Evolutionary conservation across 2,797 vertebrate species (phyloP).

Genomic region (Eutrigla gurnardus): DNA sequence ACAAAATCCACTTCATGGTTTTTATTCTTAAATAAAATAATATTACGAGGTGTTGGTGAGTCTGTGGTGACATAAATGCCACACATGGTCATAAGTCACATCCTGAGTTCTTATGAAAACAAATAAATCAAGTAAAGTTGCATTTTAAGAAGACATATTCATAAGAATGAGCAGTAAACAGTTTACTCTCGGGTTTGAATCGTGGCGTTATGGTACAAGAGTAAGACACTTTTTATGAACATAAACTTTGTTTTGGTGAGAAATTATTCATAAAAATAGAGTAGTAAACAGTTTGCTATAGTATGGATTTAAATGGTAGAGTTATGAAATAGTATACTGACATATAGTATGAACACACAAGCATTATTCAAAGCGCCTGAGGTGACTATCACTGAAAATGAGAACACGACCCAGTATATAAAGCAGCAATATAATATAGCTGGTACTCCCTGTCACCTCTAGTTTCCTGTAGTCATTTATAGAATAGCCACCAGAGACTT

Average conservation of each 20-base stretch:
- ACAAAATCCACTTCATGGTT: background rate
- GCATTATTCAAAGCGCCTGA: slow-evolving; percentile 1
- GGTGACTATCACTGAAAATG: slow-evolving; percentile 4
- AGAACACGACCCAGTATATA: slow-evolving; percentile 20
- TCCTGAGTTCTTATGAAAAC: background rate
- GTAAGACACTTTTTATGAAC: background rate
- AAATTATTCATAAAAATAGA: background rate
- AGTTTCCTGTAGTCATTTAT: slow-evolving; percentile 11
- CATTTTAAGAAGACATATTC: background rate
- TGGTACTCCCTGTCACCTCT: background rate
- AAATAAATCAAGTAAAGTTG: background rate
- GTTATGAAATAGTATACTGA: background rate
- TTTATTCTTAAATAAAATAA: background rate
- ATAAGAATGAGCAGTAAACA: background rate
- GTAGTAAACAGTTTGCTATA: background rate
- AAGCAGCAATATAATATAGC: background rate
- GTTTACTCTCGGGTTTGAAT: background rate
- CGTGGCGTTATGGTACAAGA: background rate
- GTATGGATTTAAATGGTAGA: background rate
- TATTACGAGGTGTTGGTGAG: background rate
- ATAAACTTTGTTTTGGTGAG: background rate
- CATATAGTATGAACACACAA: background rate
- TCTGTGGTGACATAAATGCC: background rate
- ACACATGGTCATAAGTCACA: background rate
- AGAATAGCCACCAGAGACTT: background rate